Evolutionary conservation across 2,113 vertebrate genomes (phyloP).

Genomic region (Poeciliopsis prolifica): DNA sequence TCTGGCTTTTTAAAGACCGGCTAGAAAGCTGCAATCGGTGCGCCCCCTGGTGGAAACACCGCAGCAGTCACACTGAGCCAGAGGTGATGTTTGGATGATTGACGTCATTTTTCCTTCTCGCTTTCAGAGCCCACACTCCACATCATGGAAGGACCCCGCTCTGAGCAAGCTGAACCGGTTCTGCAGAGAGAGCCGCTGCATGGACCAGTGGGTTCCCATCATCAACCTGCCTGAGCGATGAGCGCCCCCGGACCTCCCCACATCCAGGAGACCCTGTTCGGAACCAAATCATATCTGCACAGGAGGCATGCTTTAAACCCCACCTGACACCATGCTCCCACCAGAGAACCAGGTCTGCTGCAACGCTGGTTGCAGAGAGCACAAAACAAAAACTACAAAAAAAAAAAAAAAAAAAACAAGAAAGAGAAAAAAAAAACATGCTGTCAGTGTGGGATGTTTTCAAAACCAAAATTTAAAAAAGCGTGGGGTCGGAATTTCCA

Average conservation of each 20-base stretch:
- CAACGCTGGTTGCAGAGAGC: constrained; percentile 31
- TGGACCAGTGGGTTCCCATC: constrained; percentile 97
- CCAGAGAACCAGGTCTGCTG: constrained; percentile 67
- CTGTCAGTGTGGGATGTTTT: constrained; percentile 45
- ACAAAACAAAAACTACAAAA: background rate
- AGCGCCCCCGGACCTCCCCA: constrained; percentile 40
- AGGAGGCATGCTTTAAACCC: constrained; percentile 50
- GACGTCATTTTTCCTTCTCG: background rate
- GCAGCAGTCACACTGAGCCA: no score
- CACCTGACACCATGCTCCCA: constrained; percentile 63
- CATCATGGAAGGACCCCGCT: constrained; percentile 92
- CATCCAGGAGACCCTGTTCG: constrained; percentile 14
- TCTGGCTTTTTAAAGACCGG: no score
- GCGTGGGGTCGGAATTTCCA: constrained; percentile 47
- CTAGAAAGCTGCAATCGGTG: no score
- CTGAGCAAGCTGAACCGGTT: constrained; percentile 92
- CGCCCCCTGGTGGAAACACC: no score
- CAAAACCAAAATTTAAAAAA: constrained; percentile 24
- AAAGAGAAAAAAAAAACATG: constrained; percentile 22
- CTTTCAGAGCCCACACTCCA: constrained; percentile 88
- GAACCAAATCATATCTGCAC: constrained; percentile 57
- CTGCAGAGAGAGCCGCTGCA: constrained; percentile 93
- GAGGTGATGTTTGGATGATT: background rate
- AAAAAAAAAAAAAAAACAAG: constrained; percentile 43
- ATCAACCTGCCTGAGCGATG: constrained; percentile 96